These are phyloP conservation scores for Potamarius usumacintae DNA, from an alignment of 2,113 vertebrate genomes.

Conservation along the genomic window DNA sequence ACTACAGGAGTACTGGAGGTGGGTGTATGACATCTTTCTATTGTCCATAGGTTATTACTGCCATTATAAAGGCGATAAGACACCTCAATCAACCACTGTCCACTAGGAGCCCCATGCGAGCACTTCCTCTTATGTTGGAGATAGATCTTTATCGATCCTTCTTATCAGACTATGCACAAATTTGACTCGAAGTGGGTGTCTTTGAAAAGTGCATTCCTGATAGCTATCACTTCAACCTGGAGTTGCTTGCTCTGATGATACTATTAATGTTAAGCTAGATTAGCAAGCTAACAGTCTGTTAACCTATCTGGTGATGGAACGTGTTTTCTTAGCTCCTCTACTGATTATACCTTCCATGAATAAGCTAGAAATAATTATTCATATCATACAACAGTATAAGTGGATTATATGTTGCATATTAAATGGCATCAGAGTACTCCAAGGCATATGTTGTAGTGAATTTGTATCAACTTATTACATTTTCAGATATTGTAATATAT, in stretches of 20 bases:
- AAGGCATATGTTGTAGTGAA: background rate
- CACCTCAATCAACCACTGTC: background rate
- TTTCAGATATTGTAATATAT: background rate
- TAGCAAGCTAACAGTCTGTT: background rate
- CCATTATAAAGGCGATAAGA: background rate
- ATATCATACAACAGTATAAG: background rate
- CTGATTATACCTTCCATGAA: background rate
- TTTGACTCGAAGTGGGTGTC: background rate
- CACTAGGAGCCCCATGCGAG: background rate
- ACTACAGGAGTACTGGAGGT: background rate
- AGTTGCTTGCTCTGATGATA: background rate
- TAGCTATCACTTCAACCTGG: background rate
- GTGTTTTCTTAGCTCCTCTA: background rate
- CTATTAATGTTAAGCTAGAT: background rate
- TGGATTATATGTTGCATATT: background rate
- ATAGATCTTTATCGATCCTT: background rate
- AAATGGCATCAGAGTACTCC: background rate
- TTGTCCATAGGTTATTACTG: background rate
- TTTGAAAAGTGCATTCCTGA: background rate
- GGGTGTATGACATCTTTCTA: background rate
- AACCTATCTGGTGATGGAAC: background rate
- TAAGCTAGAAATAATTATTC: background rate
- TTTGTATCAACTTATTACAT: background rate
- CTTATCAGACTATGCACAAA: background rate
- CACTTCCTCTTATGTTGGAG: background rate